phyloP scores from a whole-genome alignment of 2,888 invertebrate species.

The Meloe dianella region DNA sequence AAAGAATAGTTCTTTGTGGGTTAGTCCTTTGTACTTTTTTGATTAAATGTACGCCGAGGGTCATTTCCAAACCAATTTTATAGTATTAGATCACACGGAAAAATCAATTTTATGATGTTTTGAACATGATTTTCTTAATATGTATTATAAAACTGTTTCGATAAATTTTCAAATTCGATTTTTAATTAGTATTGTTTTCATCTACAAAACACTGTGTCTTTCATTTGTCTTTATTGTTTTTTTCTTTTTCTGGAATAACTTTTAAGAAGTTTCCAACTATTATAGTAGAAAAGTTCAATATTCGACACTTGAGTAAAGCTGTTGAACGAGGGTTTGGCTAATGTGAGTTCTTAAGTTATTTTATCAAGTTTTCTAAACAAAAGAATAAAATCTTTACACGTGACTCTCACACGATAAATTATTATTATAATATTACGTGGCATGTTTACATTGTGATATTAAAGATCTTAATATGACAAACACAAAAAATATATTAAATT shows the following conservation, averaged over 20 bases:
- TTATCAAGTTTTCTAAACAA: constrained; percentile 16
- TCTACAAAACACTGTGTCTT: background rate
- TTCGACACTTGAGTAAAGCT: constrained; percentile 21
- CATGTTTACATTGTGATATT: too few relatives aligned
- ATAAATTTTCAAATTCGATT: background rate
- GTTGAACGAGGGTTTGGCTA: constrained; percentile 17
- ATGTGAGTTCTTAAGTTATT: constrained; percentile 26
- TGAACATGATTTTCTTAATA: background rate
- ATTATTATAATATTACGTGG: too few relatives aligned
- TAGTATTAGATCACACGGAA: constrained; percentile 17
- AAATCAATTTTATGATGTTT: constrained; percentile 19
- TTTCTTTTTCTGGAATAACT: too few relatives aligned
- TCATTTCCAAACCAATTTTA: constrained; percentile 27
- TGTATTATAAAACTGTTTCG: background rate
- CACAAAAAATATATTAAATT: background rate
- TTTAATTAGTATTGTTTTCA: background rate
- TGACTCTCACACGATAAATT: constrained; percentile 10
- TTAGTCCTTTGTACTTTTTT: constrained; percentile 25
- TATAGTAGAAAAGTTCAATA: constrained; percentile 20
- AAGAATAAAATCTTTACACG: background rate
- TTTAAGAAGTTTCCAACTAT: background rate
- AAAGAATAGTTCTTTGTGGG: constrained; percentile 28
- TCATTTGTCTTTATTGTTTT: constrained; percentile 16
- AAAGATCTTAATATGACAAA: background rate
- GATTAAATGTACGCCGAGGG: constrained; percentile 28